A percentile compares a stretch with the other conserved stretches of the same genome.
Evolutionary conservation across 2,797 vertebrate species (phyloP).

Genomic region (Holocentrus rufus): DNA sequence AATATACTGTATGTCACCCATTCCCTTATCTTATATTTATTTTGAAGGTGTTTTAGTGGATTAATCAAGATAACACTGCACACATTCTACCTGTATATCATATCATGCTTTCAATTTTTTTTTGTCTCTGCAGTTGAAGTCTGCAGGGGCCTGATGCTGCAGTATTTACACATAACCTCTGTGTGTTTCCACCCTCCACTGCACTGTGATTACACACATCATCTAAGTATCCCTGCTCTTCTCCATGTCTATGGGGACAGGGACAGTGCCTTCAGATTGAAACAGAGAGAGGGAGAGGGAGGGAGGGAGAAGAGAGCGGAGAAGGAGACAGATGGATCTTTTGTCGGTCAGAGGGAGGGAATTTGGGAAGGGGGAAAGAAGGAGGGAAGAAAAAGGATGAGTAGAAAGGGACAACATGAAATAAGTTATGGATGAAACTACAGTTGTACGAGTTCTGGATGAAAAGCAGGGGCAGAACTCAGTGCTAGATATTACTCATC

Average conservation of each 20-base stretch:
- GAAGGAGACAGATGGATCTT: too few relatives aligned
- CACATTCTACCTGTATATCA: constrained; percentile 47
- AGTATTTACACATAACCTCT: constrained; percentile 66
- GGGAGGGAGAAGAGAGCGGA: constrained; percentile 9
- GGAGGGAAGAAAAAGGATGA: constrained; percentile 6
- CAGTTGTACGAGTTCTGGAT: neutral
- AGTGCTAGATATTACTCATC: too few relatives aligned
- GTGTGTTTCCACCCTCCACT: constrained; percentile 46
- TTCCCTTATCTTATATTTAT: constrained; percentile 23
- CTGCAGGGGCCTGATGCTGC: constrained; percentile 65
- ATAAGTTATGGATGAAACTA: constrained; percentile 6
- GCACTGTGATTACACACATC: constrained; percentile 65
- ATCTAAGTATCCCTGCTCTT: constrained; percentile 58
- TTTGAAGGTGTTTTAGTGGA: constrained; percentile 33
- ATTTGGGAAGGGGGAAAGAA: constrained; percentile 8
- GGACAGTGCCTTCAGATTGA: neutral
- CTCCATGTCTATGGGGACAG: constrained; percentile 18
- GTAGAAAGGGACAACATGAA: neutral
- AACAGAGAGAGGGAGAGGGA: neutral
- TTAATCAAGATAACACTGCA: constrained; percentile 56
- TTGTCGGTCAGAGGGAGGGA: neutral
- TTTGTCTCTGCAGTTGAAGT: constrained; percentile 22
- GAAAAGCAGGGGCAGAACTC: too few relatives aligned
- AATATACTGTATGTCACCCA: neutral
- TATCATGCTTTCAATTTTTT: constrained; percentile 23